Evolutionary conservation across 2,888 invertebrate genomes (phyloP), one percentile per base, ranked within the genome.

Genomic region (Antheraea assamensis): DNA sequence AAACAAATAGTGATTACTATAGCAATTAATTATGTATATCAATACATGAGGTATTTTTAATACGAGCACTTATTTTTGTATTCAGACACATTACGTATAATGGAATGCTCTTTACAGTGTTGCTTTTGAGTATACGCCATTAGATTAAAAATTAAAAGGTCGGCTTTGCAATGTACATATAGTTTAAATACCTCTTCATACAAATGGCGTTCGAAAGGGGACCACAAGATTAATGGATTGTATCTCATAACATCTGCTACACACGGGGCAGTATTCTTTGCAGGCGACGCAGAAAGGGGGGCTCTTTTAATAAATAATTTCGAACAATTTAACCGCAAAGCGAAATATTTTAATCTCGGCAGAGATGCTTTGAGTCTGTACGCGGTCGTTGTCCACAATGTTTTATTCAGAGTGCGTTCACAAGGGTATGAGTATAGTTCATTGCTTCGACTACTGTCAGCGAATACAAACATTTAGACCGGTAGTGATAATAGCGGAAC

Each of bases 281-380:
- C 66, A 71, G 66, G 47, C 83, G 78, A 78, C 78, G 80, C 52
- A 84, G 85, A 64, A 88, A 87, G 85, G 84, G 83, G 77, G 42
- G 42, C 42, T 42, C 79, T 85, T 81, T 89, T 90, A 85, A 90
- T 91, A 90, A 92, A 93, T 92, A 90, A 92, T 92, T 52, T 91
- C 88, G 84, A 88, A 84, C 85, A 87, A 85, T 89, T 81, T 90
- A 88, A 89, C 88, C 88, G 83, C 86, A 77, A 80, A 87, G 87
- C 82, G 88, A 91, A 90, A 91, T 92, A 91, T 93, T 93, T 93
- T 92, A 92, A 92, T 92, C 90, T 89, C 88, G 80, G 85, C 87
- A 87, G 85, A 85, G 86, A 86, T 83, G 89, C 90, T 92, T 90
- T 90, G 89, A 86, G 86, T 85, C 82, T 81, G 83, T 79, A 78